Conservation (phyloP, 2,888 invertebrate genomes). For the Chorisops tibialis region DNA sequence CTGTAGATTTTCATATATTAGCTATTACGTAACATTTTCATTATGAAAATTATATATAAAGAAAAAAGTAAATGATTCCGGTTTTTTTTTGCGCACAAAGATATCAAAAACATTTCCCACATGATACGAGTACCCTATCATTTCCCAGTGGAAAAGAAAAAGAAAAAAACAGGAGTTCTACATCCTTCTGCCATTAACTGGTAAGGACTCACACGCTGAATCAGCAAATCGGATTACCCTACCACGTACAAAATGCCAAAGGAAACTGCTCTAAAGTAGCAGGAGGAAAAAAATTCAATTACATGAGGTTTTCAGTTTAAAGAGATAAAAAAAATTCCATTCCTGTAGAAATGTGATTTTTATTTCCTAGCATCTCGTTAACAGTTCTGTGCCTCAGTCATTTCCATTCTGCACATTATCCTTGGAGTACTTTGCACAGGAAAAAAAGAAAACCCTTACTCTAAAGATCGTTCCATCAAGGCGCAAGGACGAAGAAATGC, state of each 20-base stretch:
- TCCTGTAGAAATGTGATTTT: slow-evolving; percentile 25
- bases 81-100: neutral
- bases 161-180: neutral
- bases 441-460: too few species aligned
- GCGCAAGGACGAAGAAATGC: neutral
- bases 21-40: slow-evolving; percentile 5
- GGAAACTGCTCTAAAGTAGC: neutral
- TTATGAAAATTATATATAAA: neutral
- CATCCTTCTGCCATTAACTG: neutral
- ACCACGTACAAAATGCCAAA: neutral
- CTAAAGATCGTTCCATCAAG: slow-evolving; percentile 5
- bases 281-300: slow-evolving; percentile 26
- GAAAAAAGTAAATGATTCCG: neutral
- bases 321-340: slow-evolving; percentile 24
- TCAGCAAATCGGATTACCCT: slow-evolving; percentile 30
- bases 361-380: slow-evolving; percentile 18
- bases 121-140: neutral
- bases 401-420: neutral
- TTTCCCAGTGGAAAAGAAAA: slow-evolving; percentile 10
- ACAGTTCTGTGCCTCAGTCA: neutral
- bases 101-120: slow-evolving; percentile 5
- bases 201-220: slow-evolving; percentile 23
- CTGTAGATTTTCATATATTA: too few species aligned
- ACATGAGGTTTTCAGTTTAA: slow-evolving; percentile 22
- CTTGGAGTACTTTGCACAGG: neutral